Evolutionary conservation across 2,113 vertebrate genomes (phyloP), one percentile per base, ranked within the genome.

Genomic region (Clarias batrachus): DNA sequence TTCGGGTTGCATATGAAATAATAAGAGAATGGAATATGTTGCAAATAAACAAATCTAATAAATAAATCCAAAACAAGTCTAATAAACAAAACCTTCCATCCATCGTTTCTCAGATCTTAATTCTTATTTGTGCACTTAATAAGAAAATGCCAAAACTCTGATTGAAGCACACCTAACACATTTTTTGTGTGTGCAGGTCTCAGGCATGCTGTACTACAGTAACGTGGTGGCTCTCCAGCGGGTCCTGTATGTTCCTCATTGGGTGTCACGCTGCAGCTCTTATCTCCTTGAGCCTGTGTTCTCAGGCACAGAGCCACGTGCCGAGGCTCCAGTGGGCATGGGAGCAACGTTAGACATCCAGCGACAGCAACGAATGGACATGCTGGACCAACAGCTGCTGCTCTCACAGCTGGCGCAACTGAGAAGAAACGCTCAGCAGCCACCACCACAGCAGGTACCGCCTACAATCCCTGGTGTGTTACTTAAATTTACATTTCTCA

Each of bases 331-430:
- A 60, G 85, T 98, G 73, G 98, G 97, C 71, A 99, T 99, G 97
- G 98, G 98, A 25, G 98, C 97, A 87, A 99, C 97, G 0, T 94
- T 99, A 68, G 98, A 99, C 90, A 97, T 99, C 91, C 98, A 99
- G 93, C 95, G 98, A 86, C 97, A 98, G 88, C 98, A 99, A 88
- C 95, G 97, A 78, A 96, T 97, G 96, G 98, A 99, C 85, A 81
- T 96, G 85, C 92, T 99, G 1, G 98, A 99, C 91, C 97, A 97
- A 81, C 97, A 99, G n/a, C 91, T 99, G 88, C 95, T 97, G 91
- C 93, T 97, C 86, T 97, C 97, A 68, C 97, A 99, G 90, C 96
- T 97, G 88, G 95, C 96, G 13, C 97, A 98, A 87, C 93, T 96
- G 57, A 82, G 85, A 13, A 88, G 88, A 80, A 82, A 84, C 3